A percentile compares a stretch with the other conserved stretches of the same genome.
These are phyloP conservation scores for Scyliorhinus canicula DNA, from an alignment of 2,797 vertebrate species.

Conservation along the genomic window DNA sequence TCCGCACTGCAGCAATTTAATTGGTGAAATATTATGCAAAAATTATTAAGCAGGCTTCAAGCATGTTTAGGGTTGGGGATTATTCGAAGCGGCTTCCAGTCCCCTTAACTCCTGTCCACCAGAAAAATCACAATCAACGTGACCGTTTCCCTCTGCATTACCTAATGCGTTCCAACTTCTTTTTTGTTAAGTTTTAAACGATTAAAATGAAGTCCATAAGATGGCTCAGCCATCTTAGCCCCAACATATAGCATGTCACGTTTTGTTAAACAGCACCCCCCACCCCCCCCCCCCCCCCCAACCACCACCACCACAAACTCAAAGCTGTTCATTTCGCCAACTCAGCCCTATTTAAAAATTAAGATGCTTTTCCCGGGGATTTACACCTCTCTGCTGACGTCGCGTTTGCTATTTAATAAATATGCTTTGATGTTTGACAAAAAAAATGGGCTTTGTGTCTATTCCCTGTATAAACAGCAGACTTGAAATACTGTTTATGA, in stretches of 20 bases:
- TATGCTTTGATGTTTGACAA: slow-evolving; percentile 79
- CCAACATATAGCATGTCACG: neutral
- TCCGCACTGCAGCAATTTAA: neutral
- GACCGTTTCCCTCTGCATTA: neutral
- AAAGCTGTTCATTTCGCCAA: neutral
- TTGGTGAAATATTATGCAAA: neutral
- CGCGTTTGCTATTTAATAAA: slow-evolving; percentile 74
- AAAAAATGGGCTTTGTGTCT: slow-evolving; percentile 85
- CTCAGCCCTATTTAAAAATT: slow-evolving; percentile 4
- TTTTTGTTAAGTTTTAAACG: neutral
- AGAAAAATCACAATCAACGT: neutral
- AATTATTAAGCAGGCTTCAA: neutral
- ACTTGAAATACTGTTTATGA: slow-evolving; percentile 84
- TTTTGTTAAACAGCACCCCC: neutral
- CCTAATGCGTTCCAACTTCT: neutral
- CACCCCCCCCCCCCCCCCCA: too few relatives aligned
- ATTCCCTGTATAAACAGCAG: slow-evolving; percentile 75
- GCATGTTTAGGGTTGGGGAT: neutral
- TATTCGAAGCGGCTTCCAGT: neutral
- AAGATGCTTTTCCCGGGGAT: neutral
- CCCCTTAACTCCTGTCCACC: neutral
- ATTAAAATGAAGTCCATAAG: neutral
- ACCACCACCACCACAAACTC: neutral
- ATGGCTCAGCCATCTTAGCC: neutral
- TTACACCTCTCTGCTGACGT: slow-evolving; percentile 19